These are phyloP conservation scores for Drosophila carrolli DNA, from an alignment of 1,140 invertebrate genomes.

Conservation along the genomic window DNA sequence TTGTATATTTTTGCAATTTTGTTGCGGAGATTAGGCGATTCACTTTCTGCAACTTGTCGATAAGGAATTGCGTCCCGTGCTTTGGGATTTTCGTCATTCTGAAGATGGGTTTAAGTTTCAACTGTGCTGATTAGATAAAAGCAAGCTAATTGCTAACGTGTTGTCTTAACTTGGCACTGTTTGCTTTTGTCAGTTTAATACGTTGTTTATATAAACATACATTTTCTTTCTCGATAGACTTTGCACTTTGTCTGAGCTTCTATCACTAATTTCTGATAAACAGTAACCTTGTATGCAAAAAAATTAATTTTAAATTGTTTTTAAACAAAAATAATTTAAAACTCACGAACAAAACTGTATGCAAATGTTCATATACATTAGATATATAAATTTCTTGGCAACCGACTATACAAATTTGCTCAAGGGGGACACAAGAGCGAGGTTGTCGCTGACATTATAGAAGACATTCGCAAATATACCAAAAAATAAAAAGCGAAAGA, in stretches of 20 bases:
- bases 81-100: slow-evolving; percentile 7
- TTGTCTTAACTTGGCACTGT: slow-evolving; percentile 10
- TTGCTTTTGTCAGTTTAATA: slow-evolving; percentile 1
- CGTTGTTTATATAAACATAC: neutral
- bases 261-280: slow-evolving; percentile 6
- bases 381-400: slow-evolving; percentile 43
- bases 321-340: slow-evolving; percentile 6
- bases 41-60: slow-evolving; percentile 20
- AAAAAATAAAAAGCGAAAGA: slow-evolving; percentile 25
- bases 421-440: slow-evolving; percentile 21
- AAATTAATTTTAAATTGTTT: neutral
- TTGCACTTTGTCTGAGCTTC: neutral
- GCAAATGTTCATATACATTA: slow-evolving; percentile 12
- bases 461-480: slow-evolving; percentile 35
- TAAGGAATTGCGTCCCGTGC: slow-evolving; percentile 36
- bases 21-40: slow-evolving; percentile 20
- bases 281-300: neutral
- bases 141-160: slow-evolving; percentile 24
- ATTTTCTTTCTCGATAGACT: neutral
- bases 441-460: slow-evolving; percentile 51
- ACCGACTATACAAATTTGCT: slow-evolving; percentile 38
- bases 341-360: slow-evolving; percentile 8
- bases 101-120: slow-evolving; percentile 12
- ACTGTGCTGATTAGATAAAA: slow-evolving; percentile 27
- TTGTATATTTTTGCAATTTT: slow-evolving; percentile 15